Conservation (phyloP, 2,797 vertebrate species). For the Oryzias sinensis region DNA sequence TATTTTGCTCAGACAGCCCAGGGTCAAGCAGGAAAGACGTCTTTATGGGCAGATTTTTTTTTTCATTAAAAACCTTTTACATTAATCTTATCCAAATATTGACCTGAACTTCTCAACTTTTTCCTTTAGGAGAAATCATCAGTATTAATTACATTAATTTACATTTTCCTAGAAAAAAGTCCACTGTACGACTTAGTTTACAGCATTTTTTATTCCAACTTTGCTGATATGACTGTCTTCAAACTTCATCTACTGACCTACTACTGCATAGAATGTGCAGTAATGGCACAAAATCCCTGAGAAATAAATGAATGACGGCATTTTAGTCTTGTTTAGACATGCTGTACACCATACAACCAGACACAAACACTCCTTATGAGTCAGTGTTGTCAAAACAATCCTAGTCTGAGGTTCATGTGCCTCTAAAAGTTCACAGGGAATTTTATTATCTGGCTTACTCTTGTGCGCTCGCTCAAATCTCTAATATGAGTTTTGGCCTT, state of each 20-base stretch:
- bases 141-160: too few relatives aligned
- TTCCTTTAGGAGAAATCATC: too few relatives aligned
- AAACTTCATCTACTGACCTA: too few relatives aligned
- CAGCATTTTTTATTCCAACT: too few relatives aligned
- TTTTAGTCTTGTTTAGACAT: constrained; percentile 20
- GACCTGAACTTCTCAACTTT: neutral
- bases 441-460: constrained; percentile 55
- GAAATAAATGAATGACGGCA: constrained; percentile 5
- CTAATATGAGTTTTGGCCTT: constrained; percentile 39
- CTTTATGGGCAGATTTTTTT: neutral
- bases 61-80: neutral
- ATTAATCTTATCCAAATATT: too few relatives aligned
- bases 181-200: too few relatives aligned
- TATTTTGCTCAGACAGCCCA: neutral
- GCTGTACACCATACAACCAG: neutral
- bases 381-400: constrained; percentile 51
- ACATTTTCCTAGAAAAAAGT: too few relatives aligned
- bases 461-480: constrained; percentile 28
- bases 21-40: neutral
- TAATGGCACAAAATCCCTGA: constrained; percentile 37
- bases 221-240: too few relatives aligned
- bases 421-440: constrained; percentile 50
- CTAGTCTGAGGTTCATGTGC: constrained; percentile 28
- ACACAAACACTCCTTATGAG: constrained; percentile 8
- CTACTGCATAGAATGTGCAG: constrained; percentile 8